Evolutionary conservation across 2,888 invertebrate species (phyloP).

Genomic region (Acleris emargana): DNA sequence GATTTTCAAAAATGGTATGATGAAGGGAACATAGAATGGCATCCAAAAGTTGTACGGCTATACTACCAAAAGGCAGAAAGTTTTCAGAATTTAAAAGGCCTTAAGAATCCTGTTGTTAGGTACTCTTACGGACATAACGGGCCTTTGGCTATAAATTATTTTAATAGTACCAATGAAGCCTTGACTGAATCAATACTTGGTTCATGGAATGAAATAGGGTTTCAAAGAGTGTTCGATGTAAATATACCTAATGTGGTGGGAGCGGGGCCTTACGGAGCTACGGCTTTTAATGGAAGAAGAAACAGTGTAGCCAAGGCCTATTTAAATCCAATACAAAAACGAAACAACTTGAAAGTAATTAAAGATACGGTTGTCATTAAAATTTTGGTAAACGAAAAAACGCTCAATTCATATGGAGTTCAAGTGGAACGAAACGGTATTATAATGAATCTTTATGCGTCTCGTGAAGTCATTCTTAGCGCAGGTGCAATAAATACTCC

Average conservation of each 20-base stretch:
- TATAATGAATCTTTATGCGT: slow-evolving; percentile 48
- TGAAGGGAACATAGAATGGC: slow-evolving; percentile 82
- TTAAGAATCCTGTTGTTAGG: slow-evolving; percentile 45
- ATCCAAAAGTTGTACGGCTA: slow-evolving; percentile 58
- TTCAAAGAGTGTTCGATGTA: slow-evolving; percentile 59
- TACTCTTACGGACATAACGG: slow-evolving; percentile 68
- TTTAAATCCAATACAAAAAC: slow-evolving; percentile 52
- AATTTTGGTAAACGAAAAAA: slow-evolving; percentile 69
- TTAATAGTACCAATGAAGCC: slow-evolving; percentile 65
- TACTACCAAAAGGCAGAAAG: slow-evolving; percentile 81
- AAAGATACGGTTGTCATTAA: slow-evolving; percentile 77
- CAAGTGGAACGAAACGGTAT: slow-evolving; percentile 54
- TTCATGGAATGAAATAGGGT: slow-evolving; percentile 74
- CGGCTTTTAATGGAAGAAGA: slow-evolving; percentile 72
- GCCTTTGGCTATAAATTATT: slow-evolving; percentile 70
- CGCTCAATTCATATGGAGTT: slow-evolving; percentile 66
- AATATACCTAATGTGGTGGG: slow-evolving; percentile 73
- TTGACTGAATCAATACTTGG: slow-evolving; percentile 54
- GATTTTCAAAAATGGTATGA: slow-evolving; percentile 82
- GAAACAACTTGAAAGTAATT: slow-evolving; percentile 63
- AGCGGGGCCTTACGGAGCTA: slow-evolving; percentile 72
- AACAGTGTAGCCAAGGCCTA: slow-evolving; percentile 78
- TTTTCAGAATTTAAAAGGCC: slow-evolving; percentile 50
- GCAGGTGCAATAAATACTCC: slow-evolving; percentile 67
- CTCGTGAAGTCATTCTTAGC: slow-evolving; percentile 65